Evolutionary conservation across 2,888 invertebrate species (phyloP).

Genomic region (Perizoma flavofasciatum): DNA sequence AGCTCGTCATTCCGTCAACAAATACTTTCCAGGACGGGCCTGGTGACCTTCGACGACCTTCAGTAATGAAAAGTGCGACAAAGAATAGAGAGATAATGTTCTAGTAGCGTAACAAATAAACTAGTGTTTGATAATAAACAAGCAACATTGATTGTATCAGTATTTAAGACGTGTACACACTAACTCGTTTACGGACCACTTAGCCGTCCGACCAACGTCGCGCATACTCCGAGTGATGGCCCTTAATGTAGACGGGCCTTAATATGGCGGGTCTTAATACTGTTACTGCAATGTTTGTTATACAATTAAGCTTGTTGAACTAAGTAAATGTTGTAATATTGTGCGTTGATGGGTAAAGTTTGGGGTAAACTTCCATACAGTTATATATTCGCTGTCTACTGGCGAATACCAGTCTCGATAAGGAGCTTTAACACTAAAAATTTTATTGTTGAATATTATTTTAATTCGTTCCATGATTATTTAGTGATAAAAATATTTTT

Average conservation of each 20-base stretch:
- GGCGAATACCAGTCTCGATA: too few species aligned
- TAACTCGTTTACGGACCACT: conserved; percentile 35
- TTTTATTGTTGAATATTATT: too few species aligned
- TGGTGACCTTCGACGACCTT: too few species aligned
- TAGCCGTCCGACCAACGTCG: conserved; percentile 30
- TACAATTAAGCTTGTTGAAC: conserved; percentile 21
- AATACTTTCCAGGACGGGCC: too few species aligned
- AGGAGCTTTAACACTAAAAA: too few species aligned
- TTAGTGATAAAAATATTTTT: too few species aligned
- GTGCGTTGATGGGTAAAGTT: conserved; percentile 3
- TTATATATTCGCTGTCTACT: too few species aligned
- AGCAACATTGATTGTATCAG: conserved; percentile 1
- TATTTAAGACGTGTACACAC: conserved; percentile 32
- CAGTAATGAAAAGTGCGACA: too few species aligned
- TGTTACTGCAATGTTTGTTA: conserved; percentile 29
- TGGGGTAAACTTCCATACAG: neutral
- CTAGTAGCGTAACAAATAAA: too few species aligned
- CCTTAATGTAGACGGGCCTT: conserved; percentile 32
- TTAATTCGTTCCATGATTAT: too few species aligned
- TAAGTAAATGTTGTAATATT: conserved; percentile 13
- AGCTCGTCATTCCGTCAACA: too few species aligned
- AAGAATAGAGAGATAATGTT: too few species aligned
- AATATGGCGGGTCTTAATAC: conserved; percentile 25
- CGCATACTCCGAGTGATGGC: conserved; percentile 28
- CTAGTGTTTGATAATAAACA: neutral